Percentiles rank a stretch among this genome's conserved stretches.
Evolutionary conservation across 1,140 invertebrate genomes (phyloP).

Genomic region (Drosophila funebris): DNA sequence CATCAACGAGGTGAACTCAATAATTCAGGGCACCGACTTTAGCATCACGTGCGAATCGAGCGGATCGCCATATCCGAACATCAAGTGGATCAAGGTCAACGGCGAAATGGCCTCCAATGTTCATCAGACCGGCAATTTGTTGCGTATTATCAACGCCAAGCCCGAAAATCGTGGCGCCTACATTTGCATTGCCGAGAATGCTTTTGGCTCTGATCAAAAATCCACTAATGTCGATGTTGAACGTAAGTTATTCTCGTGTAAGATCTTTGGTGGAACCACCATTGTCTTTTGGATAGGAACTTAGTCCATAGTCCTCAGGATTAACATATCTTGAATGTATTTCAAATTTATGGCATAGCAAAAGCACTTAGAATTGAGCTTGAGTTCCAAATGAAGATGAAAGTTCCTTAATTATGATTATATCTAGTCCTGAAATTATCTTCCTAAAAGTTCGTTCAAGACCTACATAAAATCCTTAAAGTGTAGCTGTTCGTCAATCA

Average conservation of each 20-base stretch:
- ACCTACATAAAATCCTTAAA: too few species aligned
- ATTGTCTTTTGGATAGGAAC: too few species aligned
- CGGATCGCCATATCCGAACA: constrained; percentile 88
- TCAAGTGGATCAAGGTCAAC: constrained; percentile 92
- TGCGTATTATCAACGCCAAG: constrained; percentile 89
- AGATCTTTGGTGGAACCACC: not conserved
- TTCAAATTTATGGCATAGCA: too few species aligned
- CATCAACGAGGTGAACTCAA: constrained; percentile 87
- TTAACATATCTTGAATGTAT: too few species aligned
- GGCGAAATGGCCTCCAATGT: constrained; percentile 87
- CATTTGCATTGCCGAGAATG: constrained; percentile 88
- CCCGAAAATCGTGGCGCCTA: constrained; percentile 92
- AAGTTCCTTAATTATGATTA: too few species aligned
- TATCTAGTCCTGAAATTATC: too few species aligned
- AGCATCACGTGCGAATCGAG: constrained; percentile 90
- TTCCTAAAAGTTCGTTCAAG: too few species aligned
- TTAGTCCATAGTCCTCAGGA: too few species aligned
- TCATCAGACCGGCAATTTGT: constrained; percentile 87
- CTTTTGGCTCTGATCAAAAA: constrained; percentile 85
- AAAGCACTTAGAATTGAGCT: too few species aligned
- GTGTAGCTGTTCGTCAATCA: too few species aligned
- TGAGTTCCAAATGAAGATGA: too few species aligned
- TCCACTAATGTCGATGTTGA: constrained; percentile 93
- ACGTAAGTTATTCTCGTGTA: constrained; percentile 86
- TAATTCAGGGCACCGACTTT: constrained; percentile 91